phyloP scores from a whole-genome alignment of 2,797 vertebrate genomes.

The Acanthopagrus latus region DNA sequence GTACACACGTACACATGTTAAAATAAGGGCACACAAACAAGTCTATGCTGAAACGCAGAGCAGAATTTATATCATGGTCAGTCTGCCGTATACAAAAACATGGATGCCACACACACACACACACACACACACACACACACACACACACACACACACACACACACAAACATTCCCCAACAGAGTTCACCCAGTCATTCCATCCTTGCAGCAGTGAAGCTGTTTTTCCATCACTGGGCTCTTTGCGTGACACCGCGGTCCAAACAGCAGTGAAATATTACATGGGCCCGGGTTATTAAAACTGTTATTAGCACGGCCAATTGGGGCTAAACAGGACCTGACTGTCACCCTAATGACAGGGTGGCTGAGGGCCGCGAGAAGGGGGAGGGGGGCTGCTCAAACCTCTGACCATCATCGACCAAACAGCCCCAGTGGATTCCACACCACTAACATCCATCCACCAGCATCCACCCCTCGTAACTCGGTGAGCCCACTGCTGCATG shows the following conservation, averaged over 20 bases:
- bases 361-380: constrained; percentile 52
- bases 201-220: constrained; percentile 72
- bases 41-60: constrained; percentile 26
- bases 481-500: constrained; percentile 45
- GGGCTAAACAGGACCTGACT: constrained; percentile 84
- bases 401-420: constrained; percentile 74
- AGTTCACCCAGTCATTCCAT: constrained; percentile 73
- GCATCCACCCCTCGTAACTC: constrained; percentile 50
- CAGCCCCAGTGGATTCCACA: constrained; percentile 54
- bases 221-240: constrained; percentile 79
- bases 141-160: constrained; percentile 11
- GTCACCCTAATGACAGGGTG: constrained; percentile 86
- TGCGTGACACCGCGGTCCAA: constrained; percentile 75
- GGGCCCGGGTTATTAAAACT: constrained; percentile 83
- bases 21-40: constrained; percentile 38
- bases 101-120: constrained; percentile 46
- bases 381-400: constrained; percentile 66
- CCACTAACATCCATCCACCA: constrained; percentile 60
- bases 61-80: constrained; percentile 50
- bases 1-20: constrained; percentile 4
- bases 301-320: constrained; percentile 83
- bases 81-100: constrained; percentile 57
- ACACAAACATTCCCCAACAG: constrained; percentile 50
- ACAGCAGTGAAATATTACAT: constrained; percentile 85
- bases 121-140: constrained; percentile 14